Percentiles rank a stretch among this genome's conserved stretches.
These are phyloP conservation scores for Meloe dianella DNA, from an alignment of 2,888 invertebrate genomes.

Conservation along the genomic window DNA sequence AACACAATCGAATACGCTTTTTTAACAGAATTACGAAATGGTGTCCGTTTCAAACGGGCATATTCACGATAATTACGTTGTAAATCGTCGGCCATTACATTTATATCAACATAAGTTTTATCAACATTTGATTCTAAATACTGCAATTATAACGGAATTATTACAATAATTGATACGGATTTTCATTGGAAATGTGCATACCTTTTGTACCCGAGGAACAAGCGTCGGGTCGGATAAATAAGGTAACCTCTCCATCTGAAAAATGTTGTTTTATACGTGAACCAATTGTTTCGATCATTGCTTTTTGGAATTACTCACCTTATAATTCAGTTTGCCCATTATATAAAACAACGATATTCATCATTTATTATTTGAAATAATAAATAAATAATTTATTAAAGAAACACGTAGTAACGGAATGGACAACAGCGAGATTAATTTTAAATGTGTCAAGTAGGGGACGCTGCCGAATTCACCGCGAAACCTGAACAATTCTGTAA, in stretches of 20 bases:
- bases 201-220: slow-evolving; percentile 63
- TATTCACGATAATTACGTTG: slow-evolving; percentile 80
- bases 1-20: slow-evolving; percentile 77
- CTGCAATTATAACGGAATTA: slow-evolving; percentile 55
- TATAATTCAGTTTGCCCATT: not conserved
- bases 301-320: not conserved
- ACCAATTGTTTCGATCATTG: not conserved
- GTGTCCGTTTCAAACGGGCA: slow-evolving; percentile 76
- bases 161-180: not conserved
- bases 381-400: not conserved
- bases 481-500: too few relatives aligned
- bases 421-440: not conserved
- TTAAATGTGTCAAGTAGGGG: not conserved
- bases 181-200: slow-evolving; percentile 40
- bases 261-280: not conserved
- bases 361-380: not conserved
- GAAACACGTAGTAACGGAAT: not conserved
- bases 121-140: slow-evolving; percentile 83
- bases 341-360: not conserved
- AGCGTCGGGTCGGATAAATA: slow-evolving; percentile 59
- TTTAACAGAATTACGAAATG: slow-evolving; percentile 81
- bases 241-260: slow-evolving; percentile 43
- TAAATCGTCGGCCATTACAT: slow-evolving; percentile 81
- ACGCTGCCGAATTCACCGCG: not conserved
- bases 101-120: slow-evolving; percentile 81